Conservation (phyloP, 2,888 invertebrate genomes). For the Andricus curvator region DNA sequence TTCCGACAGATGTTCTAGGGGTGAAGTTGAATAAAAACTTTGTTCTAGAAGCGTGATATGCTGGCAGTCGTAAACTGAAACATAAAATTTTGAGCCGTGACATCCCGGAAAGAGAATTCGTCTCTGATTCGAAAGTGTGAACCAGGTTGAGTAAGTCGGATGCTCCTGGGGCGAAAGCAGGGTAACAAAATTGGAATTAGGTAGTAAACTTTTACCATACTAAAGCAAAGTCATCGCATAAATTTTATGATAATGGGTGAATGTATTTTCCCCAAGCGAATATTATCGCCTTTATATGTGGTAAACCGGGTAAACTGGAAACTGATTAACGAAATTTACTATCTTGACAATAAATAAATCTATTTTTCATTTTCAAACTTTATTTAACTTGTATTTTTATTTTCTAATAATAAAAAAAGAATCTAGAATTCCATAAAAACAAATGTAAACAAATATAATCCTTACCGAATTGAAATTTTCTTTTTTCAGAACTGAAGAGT, state of each 20-base stretch:
- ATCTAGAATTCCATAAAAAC: too few species aligned
- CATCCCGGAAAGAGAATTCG: not conserved
- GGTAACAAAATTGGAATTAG: constrained; percentile 33
- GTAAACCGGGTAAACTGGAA: not conserved
- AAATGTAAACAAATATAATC: too few species aligned
- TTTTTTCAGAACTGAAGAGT: too few species aligned
- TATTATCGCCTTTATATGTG: not conserved
- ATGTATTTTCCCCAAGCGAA: not conserved
- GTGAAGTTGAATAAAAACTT: not conserved
- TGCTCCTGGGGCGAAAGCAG: constrained; percentile 5
- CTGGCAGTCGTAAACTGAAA: constrained; percentile 10
- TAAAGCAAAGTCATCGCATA: not conserved
- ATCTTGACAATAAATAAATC: not conserved
- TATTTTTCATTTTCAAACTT: too few species aligned
- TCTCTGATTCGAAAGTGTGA: constrained; percentile 23
- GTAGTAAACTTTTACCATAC: not conserved
- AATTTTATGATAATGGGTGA: constrained; percentile 31
- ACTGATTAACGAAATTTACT: not conserved
- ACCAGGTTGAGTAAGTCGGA: not conserved
- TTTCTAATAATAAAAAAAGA: too few species aligned
- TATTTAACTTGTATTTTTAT: too few species aligned
- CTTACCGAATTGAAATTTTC: too few species aligned
- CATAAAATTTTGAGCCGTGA: constrained; percentile 21
- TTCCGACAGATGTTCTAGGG: not conserved
- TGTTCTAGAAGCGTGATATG: not conserved